Evolutionary conservation across 30 jellyfish, hydroid and myxozoan genomes (phyloP).

Genomic region (Sanderia malayensis): DNA sequence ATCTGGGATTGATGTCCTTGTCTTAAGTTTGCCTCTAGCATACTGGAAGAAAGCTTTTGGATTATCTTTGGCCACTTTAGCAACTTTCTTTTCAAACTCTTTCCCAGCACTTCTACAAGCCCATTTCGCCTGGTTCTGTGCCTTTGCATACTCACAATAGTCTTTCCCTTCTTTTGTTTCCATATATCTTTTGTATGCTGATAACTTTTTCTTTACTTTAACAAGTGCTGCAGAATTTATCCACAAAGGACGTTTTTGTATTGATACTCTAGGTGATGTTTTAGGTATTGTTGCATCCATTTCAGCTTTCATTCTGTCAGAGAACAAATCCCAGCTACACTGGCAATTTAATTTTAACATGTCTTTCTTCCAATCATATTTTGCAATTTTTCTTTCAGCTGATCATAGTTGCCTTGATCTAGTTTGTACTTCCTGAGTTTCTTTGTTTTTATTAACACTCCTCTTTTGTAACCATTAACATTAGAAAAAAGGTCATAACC

Average conservation of each 20-base stretch:
- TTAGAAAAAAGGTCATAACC: conserved; percentile 35
- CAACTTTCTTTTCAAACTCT: conserved; percentile 32
- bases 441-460: conserved; percentile 26
- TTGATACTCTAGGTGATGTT: conserved; percentile 9
- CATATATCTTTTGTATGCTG: conserved; percentile 36
- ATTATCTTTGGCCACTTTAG: conserved; percentile 24
- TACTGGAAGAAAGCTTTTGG: conserved; percentile 36
- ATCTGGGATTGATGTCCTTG: conserved; percentile 24
- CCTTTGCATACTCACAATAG: conserved; percentile 11
- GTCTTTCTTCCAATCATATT: conserved; percentile 33
- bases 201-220: conserved; percentile 9
- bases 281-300: conserved; percentile 23
- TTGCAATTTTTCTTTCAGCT: conserved; percentile 29
- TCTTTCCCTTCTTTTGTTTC: conserved; percentile 55
- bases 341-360: conserved; percentile 19
- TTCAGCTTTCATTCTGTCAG: conserved; percentile 32
- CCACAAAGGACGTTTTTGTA: conserved; percentile 12
- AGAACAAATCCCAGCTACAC: conserved; percentile 43
- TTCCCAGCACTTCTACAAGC: conserved; percentile 33
- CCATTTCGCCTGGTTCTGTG: conserved; percentile 36
- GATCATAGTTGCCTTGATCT: conserved; percentile 38
- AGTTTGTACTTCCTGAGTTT: conserved; percentile 4
- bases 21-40: conserved; percentile 28
- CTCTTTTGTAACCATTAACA: conserved; percentile 8
- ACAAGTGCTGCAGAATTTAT: conserved; percentile 12